Evolutionary conservation across 2,113 vertebrate genomes (phyloP).

Genomic region (Baryphthengus martii): DNA sequence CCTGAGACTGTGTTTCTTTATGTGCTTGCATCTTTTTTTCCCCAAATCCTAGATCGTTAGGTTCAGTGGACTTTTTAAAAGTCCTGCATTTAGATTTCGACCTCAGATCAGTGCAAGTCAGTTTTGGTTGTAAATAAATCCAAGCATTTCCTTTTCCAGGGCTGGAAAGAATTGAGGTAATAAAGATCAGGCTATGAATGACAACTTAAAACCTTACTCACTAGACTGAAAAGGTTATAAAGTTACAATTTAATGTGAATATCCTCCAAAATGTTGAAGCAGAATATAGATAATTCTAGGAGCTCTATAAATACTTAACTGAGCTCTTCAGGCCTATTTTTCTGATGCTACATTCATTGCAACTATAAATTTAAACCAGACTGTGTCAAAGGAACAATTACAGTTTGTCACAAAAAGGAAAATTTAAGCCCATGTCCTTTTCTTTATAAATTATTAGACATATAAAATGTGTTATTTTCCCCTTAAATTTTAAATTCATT

Average conservation of each 20-base stretch:
- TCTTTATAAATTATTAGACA: slow-evolving; percentile 48
- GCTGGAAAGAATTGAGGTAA: slow-evolving; percentile 34
- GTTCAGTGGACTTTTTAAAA: not conserved
- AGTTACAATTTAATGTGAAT: slow-evolving; percentile 50
- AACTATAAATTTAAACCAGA: slow-evolving; percentile 51
- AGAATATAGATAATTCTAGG: slow-evolving; percentile 36
- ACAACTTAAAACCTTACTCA: slow-evolving; percentile 36
- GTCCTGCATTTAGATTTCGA: not conserved
- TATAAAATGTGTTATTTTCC: slow-evolving; percentile 29
- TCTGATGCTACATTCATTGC: not conserved
- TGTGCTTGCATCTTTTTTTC: not conserved
- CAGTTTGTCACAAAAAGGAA: slow-evolving; percentile 43
- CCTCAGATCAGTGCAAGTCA: not conserved
- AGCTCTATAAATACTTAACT: slow-evolving; percentile 48
- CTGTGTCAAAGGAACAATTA: slow-evolving; percentile 60
- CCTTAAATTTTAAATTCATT: slow-evolving; percentile 49
- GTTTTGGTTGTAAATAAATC: slow-evolving; percentile 33
- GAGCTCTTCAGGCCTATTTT: slow-evolving; percentile 33
- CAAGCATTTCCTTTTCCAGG: slow-evolving; percentile 18
- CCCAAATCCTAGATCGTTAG: not conserved
- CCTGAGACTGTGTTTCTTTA: not conserved
- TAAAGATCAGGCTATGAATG: slow-evolving; percentile 52
- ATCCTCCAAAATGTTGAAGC: slow-evolving; percentile 48
- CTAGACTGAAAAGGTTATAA: slow-evolving; percentile 47
- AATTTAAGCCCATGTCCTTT: slow-evolving; percentile 18